Conservation (phyloP, 2,888 invertebrate genomes). For the Temnothorax unifasciatus region DNA sequence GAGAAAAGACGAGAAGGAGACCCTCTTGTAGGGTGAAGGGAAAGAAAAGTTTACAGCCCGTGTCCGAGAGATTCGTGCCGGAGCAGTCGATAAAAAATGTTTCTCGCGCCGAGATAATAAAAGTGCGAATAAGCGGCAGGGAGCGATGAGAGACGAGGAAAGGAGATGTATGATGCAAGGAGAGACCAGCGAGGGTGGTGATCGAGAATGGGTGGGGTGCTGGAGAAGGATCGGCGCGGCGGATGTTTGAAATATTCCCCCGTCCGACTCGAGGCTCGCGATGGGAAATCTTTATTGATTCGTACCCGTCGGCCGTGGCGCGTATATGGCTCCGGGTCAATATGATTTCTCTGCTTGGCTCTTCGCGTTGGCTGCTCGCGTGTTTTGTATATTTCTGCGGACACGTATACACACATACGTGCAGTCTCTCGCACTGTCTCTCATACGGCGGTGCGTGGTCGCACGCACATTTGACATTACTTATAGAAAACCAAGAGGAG, state of each 20-base stretch:
- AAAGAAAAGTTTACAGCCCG: constrained; percentile 80
- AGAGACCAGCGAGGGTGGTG: constrained; percentile 27
- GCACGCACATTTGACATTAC: constrained; percentile 19
- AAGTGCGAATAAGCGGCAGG: constrained; percentile 81
- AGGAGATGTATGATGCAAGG: constrained; percentile 61
- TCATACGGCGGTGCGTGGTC: background rate
- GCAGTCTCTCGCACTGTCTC: background rate
- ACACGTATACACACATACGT: background rate
- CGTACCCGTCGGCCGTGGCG: constrained; percentile 78
- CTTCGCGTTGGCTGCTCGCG: constrained; percentile 53
- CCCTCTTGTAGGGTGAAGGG: constrained; percentile 53
- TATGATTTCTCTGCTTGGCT: constrained; percentile 78
- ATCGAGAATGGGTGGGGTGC: constrained; percentile 46
- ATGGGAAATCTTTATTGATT: constrained; percentile 85
- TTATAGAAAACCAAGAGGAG: background rate
- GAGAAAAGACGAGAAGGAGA: constrained; percentile 52
- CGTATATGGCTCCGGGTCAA: constrained; percentile 82
- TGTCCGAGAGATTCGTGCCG: constrained; percentile 77
- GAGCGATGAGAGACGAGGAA: constrained; percentile 56
- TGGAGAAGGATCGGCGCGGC: constrained; percentile 65
- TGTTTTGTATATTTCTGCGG: constrained; percentile 34
- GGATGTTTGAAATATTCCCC: constrained; percentile 84
- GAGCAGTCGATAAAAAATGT: constrained; percentile 83
- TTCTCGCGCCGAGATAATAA: constrained; percentile 83
- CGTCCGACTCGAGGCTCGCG: constrained; percentile 77